These are phyloP conservation scores for Chrysopilus asiliformis DNA, from an alignment of 2,888 invertebrate genomes.

Conservation along the genomic window DNA sequence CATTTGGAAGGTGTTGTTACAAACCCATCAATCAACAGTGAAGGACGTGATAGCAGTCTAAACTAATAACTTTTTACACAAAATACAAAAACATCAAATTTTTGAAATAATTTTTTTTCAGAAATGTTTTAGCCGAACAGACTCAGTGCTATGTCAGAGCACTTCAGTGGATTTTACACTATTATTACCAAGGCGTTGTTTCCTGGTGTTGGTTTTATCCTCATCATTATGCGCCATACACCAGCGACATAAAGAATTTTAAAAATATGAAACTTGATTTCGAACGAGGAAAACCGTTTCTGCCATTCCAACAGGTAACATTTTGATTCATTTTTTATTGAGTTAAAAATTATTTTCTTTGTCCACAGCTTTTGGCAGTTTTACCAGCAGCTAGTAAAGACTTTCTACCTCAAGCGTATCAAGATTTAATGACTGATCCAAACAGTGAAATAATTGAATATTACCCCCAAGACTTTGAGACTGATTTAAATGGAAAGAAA, in stretches of 20 bases:
- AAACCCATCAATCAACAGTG: too few species aligned
- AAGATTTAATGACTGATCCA: conserved; percentile 62
- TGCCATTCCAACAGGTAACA: conserved; percentile 80
- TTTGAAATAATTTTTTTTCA: conserved; percentile 29
- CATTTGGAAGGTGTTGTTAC: too few species aligned
- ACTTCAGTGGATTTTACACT: conserved; percentile 91
- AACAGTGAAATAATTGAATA: conserved; percentile 71
- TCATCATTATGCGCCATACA: conserved; percentile 92
- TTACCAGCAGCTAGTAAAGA: conserved; percentile 74
- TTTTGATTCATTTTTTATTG: neutral
- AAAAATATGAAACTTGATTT: conserved; percentile 63
- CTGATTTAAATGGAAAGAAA: conserved; percentile 90
- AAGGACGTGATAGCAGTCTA: too few species aligned
- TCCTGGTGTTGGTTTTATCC: conserved; percentile 99
- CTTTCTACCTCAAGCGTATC: conserved; percentile 64
- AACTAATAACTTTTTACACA: neutral
- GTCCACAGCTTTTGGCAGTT: conserved; percentile 61
- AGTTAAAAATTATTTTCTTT: conserved; percentile 14
- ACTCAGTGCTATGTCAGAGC: conserved; percentile 83
- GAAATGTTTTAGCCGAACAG: conserved; percentile 65
- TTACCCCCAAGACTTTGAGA: conserved; percentile 82
- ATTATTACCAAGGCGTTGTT: conserved; percentile 92
- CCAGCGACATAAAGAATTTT: conserved; percentile 83
- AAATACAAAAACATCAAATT: neutral
- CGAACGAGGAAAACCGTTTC: conserved; percentile 74